Evolutionary conservation across 2,797 vertebrate genomes (phyloP).

Genomic region (Corythornis leucogaster): DNA sequence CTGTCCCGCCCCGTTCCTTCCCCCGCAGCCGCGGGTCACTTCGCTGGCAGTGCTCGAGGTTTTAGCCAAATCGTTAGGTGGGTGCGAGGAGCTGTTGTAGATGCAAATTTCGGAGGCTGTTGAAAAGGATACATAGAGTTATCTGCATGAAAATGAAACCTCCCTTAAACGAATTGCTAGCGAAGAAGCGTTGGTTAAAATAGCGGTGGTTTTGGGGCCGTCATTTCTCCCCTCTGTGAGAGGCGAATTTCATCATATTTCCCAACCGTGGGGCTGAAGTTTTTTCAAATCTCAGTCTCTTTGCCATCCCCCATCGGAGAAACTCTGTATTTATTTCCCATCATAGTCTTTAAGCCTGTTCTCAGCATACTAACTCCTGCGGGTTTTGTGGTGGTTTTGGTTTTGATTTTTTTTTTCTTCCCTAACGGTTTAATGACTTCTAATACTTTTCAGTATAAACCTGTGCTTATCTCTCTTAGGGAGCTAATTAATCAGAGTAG

Average conservation of each 20-base stretch:
- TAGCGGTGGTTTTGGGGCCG: neutral
- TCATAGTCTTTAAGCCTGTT: neutral
- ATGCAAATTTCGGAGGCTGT: neutral
- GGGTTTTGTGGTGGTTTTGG: too few species aligned
- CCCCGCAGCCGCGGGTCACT: neutral
- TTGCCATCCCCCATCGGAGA: neutral
- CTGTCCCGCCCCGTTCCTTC: neutral
- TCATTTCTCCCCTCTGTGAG: neutral
- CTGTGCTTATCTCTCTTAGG: neutral
- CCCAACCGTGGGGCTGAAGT: neutral
- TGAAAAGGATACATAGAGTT: neutral
- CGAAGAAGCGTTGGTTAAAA: neutral
- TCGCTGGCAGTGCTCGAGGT: neutral
- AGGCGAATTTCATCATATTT: neutral
- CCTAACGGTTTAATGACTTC: neutral
- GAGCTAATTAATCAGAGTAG: neutral
- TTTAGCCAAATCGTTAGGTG: neutral
- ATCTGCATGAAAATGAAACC: neutral
- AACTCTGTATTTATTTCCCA: neutral
- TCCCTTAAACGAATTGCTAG: neutral
- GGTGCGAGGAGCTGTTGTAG: neutral
- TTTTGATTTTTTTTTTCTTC: accelerated
- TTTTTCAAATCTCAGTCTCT: neutral
- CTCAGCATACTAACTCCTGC: neutral
- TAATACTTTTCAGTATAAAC: neutral